These are phyloP conservation scores for Euzetes globulus DNA, from an alignment of 2,888 invertebrate genomes.

Conservation along the genomic window DNA sequence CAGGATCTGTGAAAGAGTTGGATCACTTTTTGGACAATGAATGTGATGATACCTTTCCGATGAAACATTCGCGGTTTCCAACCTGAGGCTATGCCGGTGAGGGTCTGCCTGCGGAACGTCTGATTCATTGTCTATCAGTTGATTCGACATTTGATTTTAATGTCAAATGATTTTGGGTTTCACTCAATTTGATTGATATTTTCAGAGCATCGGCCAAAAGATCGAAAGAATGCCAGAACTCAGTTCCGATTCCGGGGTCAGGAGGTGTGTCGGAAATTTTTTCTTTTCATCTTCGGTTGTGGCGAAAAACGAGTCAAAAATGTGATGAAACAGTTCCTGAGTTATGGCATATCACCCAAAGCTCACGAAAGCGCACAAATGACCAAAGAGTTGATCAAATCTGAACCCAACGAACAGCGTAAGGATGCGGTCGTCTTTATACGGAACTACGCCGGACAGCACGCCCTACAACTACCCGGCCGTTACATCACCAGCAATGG, in stretches of 20 bases:
- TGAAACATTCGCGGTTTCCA: constrained; percentile 37
- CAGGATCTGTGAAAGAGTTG: no score
- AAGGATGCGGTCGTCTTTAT: constrained; percentile 32
- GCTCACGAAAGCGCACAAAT: constrained; percentile 24
- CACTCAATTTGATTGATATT: not conserved
- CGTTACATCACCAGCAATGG: not conserved
- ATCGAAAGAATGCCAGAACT: constrained; percentile 13
- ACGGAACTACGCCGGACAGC: constrained; percentile 23
- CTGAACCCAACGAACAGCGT: constrained; percentile 8
- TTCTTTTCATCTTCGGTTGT: constrained; percentile 32
- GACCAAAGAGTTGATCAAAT: constrained; percentile 20
- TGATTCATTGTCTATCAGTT: constrained; percentile 29
- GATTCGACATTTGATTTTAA: no score
- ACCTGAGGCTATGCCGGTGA: constrained; percentile 26
- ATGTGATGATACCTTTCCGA: constrained; percentile 14
- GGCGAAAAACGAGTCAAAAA: constrained; percentile 34
- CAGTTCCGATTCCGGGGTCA: constrained; percentile 32
- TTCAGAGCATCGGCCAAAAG: constrained; percentile 16
- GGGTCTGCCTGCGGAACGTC: constrained; percentile 31
- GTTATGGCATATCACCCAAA: constrained; percentile 19
- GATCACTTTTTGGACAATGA: not conserved
- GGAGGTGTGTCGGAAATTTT: constrained; percentile 33
- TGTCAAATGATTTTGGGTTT: not conserved
- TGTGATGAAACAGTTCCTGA: constrained; percentile 32
- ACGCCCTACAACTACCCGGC: constrained; percentile 32